phyloP scores from a whole-genome alignment of 2,888 invertebrate species.

The Molanna angustata region DNA sequence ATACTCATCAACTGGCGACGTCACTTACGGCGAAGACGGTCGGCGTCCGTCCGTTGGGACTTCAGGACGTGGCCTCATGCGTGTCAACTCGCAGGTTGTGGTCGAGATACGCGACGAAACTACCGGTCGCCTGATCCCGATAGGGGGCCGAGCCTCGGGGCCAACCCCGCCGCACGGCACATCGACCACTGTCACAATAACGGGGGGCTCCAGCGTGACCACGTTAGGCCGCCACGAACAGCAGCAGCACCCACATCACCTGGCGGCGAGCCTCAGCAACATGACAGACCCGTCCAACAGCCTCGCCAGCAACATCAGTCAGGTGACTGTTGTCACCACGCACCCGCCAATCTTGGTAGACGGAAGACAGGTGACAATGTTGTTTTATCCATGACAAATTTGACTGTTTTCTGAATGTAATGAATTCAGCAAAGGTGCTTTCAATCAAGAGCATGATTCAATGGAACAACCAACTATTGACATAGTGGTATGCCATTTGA shows the following conservation, averaged over 20 bases:
- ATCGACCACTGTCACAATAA: slow-evolving; percentile 35
- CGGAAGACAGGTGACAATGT: slow-evolving; percentile 11
- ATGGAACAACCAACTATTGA: too few species aligned
- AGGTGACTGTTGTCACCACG: slow-evolving; percentile 80
- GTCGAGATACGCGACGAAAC: slow-evolving; percentile 33
- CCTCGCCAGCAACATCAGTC: slow-evolving; percentile 66
- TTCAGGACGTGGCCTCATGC: slow-evolving; percentile 6
- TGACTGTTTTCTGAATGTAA: too few species aligned
- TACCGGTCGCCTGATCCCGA: slow-evolving; percentile 30
- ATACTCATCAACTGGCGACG: slow-evolving; percentile 22
- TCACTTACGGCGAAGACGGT: slow-evolving; percentile 3
- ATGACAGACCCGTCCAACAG: slow-evolving; percentile 63
- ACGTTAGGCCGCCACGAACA: slow-evolving; percentile 37
- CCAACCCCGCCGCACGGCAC: background rate
- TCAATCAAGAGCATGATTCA: too few species aligned
- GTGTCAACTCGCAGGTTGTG: slow-evolving; percentile 27
- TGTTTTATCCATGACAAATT: background rate
- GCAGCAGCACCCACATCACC: too few species aligned
- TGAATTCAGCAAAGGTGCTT: too few species aligned
- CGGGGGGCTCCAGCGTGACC: slow-evolving; percentile 42
- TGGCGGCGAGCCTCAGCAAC: slow-evolving; percentile 32
- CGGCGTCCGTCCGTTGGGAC: slow-evolving; percentile 1
- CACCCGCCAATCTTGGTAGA: slow-evolving; percentile 78
- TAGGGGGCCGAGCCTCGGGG: slow-evolving; percentile 5
- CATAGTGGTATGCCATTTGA: too few species aligned